Evolutionary conservation across 1,140 invertebrate species (phyloP).

Genomic region (Chymomyza costata): DNA sequence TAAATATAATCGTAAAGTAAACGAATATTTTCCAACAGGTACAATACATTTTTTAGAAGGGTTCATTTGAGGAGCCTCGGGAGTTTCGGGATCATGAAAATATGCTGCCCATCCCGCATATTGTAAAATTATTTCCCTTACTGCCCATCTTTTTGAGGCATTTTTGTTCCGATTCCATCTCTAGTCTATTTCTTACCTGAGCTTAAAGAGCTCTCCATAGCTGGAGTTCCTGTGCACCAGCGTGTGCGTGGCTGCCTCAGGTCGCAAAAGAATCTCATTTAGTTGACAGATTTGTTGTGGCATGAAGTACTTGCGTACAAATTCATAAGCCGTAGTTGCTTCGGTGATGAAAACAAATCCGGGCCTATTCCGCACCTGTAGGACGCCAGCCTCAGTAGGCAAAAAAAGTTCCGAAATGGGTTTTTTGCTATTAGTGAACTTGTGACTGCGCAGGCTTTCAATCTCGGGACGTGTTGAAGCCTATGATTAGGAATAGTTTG

Average conservation of each 20-base stretch:
- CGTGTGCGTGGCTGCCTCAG: conserved; percentile 32
- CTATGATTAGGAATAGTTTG: not conserved
- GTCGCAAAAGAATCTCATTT: conserved; percentile 53
- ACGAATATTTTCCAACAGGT: too few relatives aligned
- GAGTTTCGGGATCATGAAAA: too few relatives aligned
- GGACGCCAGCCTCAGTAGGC: conserved; percentile 44
- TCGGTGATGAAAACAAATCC: conserved; percentile 62
- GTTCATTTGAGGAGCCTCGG: too few relatives aligned
- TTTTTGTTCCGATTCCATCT: too few relatives aligned
- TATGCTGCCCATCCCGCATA: too few relatives aligned
- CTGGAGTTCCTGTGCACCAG: conserved; percentile 37
- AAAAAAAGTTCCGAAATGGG: conserved; percentile 43
- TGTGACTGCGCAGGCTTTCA: conserved; percentile 32
- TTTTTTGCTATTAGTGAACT: conserved; percentile 33
- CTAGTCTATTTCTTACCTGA: conserved; percentile 30
- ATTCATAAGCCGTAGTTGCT: conserved; percentile 44
- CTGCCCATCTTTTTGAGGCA: too few relatives aligned
- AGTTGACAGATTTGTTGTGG: conserved; percentile 67
- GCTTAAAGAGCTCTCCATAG: conserved; percentile 49
- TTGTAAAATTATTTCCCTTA: too few relatives aligned
- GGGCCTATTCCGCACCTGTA: conserved; percentile 36
- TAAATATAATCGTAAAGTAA: too few relatives aligned
- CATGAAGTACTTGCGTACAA: conserved; percentile 46
- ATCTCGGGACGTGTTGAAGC: too few relatives aligned
- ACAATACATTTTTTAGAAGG: too few relatives aligned